These are phyloP conservation scores for Lasioglossum zephyrum DNA, from an alignment of 2,888 invertebrate genomes.

Conservation along the genomic window DNA sequence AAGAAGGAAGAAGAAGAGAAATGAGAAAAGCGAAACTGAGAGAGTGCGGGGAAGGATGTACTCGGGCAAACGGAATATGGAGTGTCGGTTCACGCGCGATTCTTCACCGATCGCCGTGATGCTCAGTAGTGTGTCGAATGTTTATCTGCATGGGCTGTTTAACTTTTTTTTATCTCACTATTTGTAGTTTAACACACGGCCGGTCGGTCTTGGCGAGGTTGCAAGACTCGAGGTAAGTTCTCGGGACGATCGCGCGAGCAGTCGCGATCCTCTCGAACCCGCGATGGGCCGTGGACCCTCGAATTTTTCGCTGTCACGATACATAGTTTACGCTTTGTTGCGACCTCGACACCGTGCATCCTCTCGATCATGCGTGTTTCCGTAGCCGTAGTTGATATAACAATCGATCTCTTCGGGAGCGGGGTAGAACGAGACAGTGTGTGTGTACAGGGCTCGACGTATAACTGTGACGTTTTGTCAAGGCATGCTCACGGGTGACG, in stretches of 20 bases:
- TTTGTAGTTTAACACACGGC: constrained; percentile 81
- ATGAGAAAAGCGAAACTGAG: neutral
- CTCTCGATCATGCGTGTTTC: constrained; percentile 51
- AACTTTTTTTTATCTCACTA: constrained; percentile 77
- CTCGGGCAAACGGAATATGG: neutral
- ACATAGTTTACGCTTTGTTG: constrained; percentile 42
- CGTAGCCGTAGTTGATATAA: neutral
- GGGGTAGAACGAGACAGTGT: neutral
- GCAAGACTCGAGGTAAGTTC: constrained; percentile 82
- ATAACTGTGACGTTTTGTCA: constrained; percentile 10
- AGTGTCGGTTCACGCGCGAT: constrained; percentile 73
- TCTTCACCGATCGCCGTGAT: constrained; percentile 72
- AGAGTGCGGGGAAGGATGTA: neutral
- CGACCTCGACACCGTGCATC: constrained; percentile 68
- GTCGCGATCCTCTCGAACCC: constrained; percentile 30
- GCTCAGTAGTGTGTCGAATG: constrained; percentile 76
- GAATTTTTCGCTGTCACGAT: constrained; percentile 36
- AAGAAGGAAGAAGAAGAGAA: neutral
- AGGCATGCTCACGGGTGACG: constrained; percentile 40
- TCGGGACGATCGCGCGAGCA: constrained; percentile 69
- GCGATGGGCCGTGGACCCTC: constrained; percentile 23
- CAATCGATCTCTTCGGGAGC: neutral
- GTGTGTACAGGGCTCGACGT: neutral
- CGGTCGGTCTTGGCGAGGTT: constrained; percentile 77
- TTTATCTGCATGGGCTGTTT: constrained; percentile 81